Evolutionary conservation across 2,113 vertebrate genomes (phyloP).

Genomic region (Callionymus lyra): DNA sequence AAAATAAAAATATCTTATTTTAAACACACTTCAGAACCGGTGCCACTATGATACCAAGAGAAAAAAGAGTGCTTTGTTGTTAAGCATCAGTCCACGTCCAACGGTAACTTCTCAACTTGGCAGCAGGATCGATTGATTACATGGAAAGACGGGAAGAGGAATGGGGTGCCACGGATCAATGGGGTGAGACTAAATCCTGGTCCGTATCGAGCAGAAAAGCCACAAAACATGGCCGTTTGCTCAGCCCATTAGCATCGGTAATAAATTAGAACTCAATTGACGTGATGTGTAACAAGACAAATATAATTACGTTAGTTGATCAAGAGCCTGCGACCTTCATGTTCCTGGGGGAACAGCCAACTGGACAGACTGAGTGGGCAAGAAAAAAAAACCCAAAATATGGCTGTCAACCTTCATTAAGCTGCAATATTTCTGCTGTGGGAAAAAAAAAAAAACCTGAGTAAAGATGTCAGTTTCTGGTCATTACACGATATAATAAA

Average conservation of each 20-base stretch:
- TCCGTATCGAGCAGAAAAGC: neutral
- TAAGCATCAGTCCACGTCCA: too few relatives aligned
- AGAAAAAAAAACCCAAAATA: constrained; percentile 8
- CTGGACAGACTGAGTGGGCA: constrained; percentile 14
- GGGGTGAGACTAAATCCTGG: neutral
- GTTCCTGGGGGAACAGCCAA: constrained; percentile 12
- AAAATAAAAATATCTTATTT: too few relatives aligned
- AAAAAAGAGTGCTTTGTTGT: too few relatives aligned
- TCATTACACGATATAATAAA: constrained; percentile 18
- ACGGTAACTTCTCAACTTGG: too few relatives aligned
- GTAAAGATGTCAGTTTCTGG: constrained; percentile 31
- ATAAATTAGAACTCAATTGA: constrained; percentile 39
- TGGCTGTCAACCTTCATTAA: constrained; percentile 30
- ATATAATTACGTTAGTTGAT: constrained; percentile 39
- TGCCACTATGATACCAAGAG: too few relatives aligned
- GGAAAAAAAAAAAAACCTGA: constrained; percentile 11
- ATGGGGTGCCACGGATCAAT: constrained; percentile 12
- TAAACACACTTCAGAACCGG: too few relatives aligned
- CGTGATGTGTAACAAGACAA: constrained; percentile 34
- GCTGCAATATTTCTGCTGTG: constrained; percentile 1
- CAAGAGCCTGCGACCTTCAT: constrained; percentile 25
- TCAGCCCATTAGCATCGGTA: constrained; percentile 21
- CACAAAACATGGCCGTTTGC: constrained; percentile 12
- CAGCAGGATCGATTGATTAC: too few relatives aligned
- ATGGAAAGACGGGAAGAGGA: constrained; percentile 1